Base-by-base conservation (phyloP, 2,113 vertebrate species). In the Myocastor coypus region DNA sequence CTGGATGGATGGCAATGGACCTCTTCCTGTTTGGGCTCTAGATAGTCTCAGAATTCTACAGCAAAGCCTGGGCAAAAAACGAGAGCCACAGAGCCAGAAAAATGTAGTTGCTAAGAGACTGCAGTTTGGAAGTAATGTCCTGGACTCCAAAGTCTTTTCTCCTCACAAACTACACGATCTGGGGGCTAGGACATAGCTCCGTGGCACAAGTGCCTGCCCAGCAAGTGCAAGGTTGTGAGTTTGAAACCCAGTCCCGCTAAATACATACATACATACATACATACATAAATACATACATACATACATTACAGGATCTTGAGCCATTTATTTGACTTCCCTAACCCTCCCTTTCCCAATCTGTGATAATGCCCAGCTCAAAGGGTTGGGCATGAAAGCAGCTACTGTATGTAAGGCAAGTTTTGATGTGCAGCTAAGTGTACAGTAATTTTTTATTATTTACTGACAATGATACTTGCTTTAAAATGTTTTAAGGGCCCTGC, bases 1-100 rank as follows among this genome's bases (percentile, higher is more conserved):
- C 13, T 0, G 19, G 57, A 8, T 52, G 73, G 40, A 42, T 3
- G 3, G 24, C 8, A 32, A 6, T 0, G 0, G 61, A 42, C 1
- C 46, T 37, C 57, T 55, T 12, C 3, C 0, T 55, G 52, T 55
- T 78, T 30, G 12, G 46, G 75, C 46, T 73, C 42, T 8, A 19
- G 34, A 14, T 30, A 2, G 14, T 40, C 24, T 68, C 68, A 59
- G 50, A 3, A 0, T 32, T 32, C 3, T 26, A 50, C 40, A 1
- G 80, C 28, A 11, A 8, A 20, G 52, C 8, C 7, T 7, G 24
- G n/a, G 71, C 24, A 3, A 57, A 78, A 66, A 34, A 37, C 37
- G 3, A 28, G 55, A 37, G 0, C 11, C 68, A 17, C 0, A 24
- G 11, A 26, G 52, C 69, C 46, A 19, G 37, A 26, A 57, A 5